These are phyloP conservation scores for Semnornis frantzii DNA, from an alignment of 2,113 vertebrate species.

Conservation along the genomic window DNA sequence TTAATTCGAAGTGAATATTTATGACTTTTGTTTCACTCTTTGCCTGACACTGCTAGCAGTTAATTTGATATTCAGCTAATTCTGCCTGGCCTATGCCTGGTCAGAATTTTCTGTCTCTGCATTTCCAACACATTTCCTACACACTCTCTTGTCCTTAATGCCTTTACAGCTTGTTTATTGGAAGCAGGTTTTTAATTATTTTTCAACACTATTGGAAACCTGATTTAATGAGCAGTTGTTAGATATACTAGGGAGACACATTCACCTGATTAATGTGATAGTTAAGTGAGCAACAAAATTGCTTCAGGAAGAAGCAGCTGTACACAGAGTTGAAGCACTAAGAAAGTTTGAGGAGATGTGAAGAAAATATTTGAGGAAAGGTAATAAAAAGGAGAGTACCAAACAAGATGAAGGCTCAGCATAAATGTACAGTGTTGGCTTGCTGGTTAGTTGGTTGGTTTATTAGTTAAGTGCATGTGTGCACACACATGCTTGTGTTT, in stretches of 20 bases:
- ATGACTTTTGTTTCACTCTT: slow-evolving; percentile 42
- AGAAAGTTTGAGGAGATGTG: not conserved
- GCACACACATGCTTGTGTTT: not conserved
- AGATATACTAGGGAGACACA: slow-evolving; percentile 17
- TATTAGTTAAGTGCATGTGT: not conserved
- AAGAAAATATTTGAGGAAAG: not conserved
- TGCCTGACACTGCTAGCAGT: slow-evolving; percentile 1
- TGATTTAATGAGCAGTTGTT: slow-evolving; percentile 63
- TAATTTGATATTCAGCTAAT: slow-evolving; percentile 11
- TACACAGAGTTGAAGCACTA: not conserved
- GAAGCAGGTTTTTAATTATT: slow-evolving; percentile 60
- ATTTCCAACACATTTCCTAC: not conserved
- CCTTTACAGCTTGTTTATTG: slow-evolving; percentile 59
- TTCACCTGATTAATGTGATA: slow-evolving; percentile 64
- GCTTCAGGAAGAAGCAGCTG: slow-evolving; percentile 14
- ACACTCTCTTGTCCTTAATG: slow-evolving; percentile 24
- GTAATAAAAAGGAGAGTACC: not conserved
- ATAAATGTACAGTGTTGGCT: not conserved
- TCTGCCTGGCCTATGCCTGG: not conserved
- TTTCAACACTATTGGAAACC: slow-evolving; percentile 20
- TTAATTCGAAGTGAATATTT: slow-evolving; percentile 59
- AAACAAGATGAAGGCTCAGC: not conserved
- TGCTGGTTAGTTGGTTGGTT: not conserved
- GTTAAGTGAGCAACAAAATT: slow-evolving; percentile 50
- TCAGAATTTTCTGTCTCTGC: slow-evolving; percentile 3